A percentile compares a stretch with the other conserved stretches of the same genome.
phyloP scores from a whole-genome alignment of 2,113 vertebrate species.

The Tylochromis polylepis region DNA sequence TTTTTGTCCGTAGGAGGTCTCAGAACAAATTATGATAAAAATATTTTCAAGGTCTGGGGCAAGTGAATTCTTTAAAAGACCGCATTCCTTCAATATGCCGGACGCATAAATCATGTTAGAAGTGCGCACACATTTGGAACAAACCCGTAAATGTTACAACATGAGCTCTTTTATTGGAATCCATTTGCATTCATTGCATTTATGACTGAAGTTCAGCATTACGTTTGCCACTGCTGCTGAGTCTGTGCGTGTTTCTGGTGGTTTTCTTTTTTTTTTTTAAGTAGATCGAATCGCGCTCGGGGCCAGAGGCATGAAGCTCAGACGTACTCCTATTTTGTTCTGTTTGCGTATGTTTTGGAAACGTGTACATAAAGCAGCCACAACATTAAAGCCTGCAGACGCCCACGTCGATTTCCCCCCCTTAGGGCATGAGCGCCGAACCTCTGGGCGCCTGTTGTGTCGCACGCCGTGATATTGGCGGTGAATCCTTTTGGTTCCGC shows the following conservation, averaged over 20 bases:
- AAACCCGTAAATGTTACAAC: neutral
- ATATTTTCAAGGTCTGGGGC: neutral
- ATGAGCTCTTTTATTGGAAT: neutral
- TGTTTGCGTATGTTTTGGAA: neutral
- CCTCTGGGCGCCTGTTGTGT: neutral
- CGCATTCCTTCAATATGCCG: neutral
- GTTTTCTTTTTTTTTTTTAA: too few species aligned
- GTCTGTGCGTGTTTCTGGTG: conserved; percentile 24
- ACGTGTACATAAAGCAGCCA: neutral
- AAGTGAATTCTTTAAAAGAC: neutral
- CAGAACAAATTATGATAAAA: neutral
- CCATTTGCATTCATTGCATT: conserved; percentile 33
- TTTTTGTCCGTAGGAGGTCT: neutral
- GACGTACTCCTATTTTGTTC: neutral
- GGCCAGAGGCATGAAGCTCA: conserved; percentile 36
- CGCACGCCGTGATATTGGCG: neutral
- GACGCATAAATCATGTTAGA: neutral
- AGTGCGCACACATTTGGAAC: neutral
- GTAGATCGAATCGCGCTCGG: neutral
- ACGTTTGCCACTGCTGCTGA: conserved; percentile 24
- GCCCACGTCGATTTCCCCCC: fast-evolving
- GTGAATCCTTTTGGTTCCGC: neutral
- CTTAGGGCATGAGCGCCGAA: fast-evolving
- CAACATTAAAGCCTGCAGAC: neutral
- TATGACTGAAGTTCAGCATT: conserved; percentile 52